phyloP scores from a whole-genome alignment of 2,113 vertebrate species.

The Turnix velox region DNA sequence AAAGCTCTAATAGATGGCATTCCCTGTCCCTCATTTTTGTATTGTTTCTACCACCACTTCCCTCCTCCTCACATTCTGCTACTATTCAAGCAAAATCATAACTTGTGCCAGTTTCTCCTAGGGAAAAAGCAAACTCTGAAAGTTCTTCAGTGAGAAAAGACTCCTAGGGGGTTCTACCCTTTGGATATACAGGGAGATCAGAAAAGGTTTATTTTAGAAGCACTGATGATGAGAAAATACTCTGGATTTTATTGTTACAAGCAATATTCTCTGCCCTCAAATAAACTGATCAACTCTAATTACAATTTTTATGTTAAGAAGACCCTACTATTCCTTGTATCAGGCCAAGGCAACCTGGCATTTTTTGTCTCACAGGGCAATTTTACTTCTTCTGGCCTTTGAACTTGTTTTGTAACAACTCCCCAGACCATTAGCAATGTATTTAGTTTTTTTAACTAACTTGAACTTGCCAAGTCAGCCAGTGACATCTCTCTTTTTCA shows the following conservation, averaged over 20 bases:
- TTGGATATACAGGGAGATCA: neutral
- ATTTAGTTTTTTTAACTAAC: no score
- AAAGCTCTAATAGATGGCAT: neutral
- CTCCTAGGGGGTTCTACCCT: neutral
- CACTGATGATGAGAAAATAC: neutral
- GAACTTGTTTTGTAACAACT: neutral
- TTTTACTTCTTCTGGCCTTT: neutral
- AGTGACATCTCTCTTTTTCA: neutral
- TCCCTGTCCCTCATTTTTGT: neutral
- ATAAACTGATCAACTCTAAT: neutral
- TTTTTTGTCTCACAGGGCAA: neutral
- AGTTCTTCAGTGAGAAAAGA: neutral
- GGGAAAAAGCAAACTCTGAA: neutral
- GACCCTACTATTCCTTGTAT: neutral
- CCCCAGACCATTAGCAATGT: rapidly evolving
- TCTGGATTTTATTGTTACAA: neutral
- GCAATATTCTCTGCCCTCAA: rapidly evolving
- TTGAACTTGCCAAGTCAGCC: neutral
- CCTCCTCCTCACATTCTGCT: neutral
- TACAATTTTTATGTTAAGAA: neutral
- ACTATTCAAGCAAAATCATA: neutral
- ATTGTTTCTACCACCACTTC: neutral
- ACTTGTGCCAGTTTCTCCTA: neutral
- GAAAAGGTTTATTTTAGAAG: neutral
- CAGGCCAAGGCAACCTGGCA: neutral